Evolutionary conservation across 2,888 invertebrate genomes (phyloP), one percentile per base, ranked within the genome.

Genomic region (Idaea straminata): DNA sequence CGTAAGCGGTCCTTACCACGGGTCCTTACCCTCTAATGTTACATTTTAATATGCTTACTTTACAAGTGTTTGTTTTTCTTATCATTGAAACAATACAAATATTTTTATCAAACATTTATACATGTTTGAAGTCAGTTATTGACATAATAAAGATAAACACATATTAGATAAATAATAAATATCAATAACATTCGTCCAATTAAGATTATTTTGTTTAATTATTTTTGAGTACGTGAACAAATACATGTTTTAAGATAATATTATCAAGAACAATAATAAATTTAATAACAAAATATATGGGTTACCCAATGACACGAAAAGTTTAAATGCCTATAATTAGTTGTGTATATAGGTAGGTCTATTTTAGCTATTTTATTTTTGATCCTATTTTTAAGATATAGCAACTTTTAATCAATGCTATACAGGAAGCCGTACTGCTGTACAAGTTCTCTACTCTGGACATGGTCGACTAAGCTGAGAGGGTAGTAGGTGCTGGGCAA

Each of bases 221-320:
- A 47, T 47, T 47, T 47, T 47, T 13, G 47, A 10, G 10, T 47
- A 47, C 47, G 47, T 47, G 47, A 47, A 47, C 47, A 47, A 47
- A 47, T 47, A 47, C 47, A 47, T 47, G 47, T 47, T 47, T 47
- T 47, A 47, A n/a, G 59, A 62, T 35, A 34, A 47, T 47, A 3
- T 47, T 47, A 47, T 47, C 47, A 47, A 13, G 3, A 25, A 25
- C 25, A 65, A 66, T 62, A 64, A 64, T 62, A 65, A 66, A 61
- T 63, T 69, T 67, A 47, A 62, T 59, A 65, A 66, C 47, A 47
- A 47, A 13, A 47, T 47, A 47, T 47, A 47, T 62, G 6, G 34
- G 15, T 61, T 15, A 61, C 35, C 15, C 35, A 35, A 58, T 62
- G 59, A 59, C 62, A 62, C 57, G 58, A 15, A 16, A 47, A 13